phyloP scores from a whole-genome alignment of 2,888 invertebrate species.

The Blomia tropicalis region DNA sequence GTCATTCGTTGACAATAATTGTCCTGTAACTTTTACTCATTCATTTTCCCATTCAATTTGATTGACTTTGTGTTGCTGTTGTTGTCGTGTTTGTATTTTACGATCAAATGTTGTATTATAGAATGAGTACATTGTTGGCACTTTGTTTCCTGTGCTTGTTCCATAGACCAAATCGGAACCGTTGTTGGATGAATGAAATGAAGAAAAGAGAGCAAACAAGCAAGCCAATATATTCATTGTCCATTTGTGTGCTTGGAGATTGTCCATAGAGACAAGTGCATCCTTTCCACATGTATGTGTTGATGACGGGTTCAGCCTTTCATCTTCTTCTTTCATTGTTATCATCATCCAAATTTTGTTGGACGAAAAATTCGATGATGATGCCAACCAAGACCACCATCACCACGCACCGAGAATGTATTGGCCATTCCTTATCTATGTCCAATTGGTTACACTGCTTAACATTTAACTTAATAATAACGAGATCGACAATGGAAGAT shows the following conservation, averaged over 20 bases:
- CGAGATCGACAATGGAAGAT: constrained; percentile 13
- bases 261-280: background rate
- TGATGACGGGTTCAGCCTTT: background rate
- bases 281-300: no score
- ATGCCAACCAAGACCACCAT: no score
- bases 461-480: constrained; percentile 10
- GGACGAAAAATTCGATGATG: no score
- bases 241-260: background rate
- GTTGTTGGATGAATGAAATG: background rate
- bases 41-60: no score
- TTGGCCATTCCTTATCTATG: background rate
- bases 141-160: background rate
- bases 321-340: background rate
- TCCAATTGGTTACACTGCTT: constrained; percentile 10
- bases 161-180: background rate
- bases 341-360: no score
- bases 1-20: no score
- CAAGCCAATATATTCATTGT: background rate
- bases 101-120: background rate
- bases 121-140: no score
- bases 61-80: no score
- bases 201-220: background rate
- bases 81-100: background rate
- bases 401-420: no score
- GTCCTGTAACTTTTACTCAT: no score